Base-by-base conservation (phyloP, 2,113 vertebrate genomes). In the Atractosteus spatula region DNA sequence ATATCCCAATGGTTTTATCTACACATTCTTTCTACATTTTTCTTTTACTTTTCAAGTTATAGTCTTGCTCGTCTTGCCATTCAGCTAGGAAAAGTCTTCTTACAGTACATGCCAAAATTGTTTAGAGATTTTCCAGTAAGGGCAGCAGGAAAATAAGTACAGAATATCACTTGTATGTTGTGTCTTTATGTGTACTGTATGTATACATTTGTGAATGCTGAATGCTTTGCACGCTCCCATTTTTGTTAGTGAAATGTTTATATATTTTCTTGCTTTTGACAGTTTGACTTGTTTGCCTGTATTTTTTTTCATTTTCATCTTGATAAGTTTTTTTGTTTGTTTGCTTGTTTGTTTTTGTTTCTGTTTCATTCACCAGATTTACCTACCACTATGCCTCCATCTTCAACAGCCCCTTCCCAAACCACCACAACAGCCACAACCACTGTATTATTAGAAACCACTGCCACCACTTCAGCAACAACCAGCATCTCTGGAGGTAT, bases 301-400 rank as follows among this genome's bases (percentile, higher is more conserved):
- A 86, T 92, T 92, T 91, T 92, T 93, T 80, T 90, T 87, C 56
- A 69, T 66, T 75, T 72, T 51, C 17, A 7, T 13, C 11, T 70
- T 71, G 16, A 65, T 69, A 47, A 45, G 71, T 75, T 72, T 82
- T 57, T 88, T 74, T 71, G 67, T 80, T 68, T 73, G 77, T 85
- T 86, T 94, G 81, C 93, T 83, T 94, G 67, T 76, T 69, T 59
- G 62, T 78, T 43, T 76, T 42, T 71, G 56, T 42, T 92, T 92
- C 90, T 92, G 91, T 95, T 90, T 93, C 93, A 91, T 92, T 92
- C 90, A 92, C 96, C 95, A 99, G 97, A 98, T 90, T 89, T 82
- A 90, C 95, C 95, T 90, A 97, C 91, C 90, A 95, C 94, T 93
- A 92, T 90, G 94, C 94, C 92, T 94, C 88, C 95, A 94, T 94